Conservation (phyloP, 2,113 vertebrate genomes). For the Hippocampus zosterae region DNA sequence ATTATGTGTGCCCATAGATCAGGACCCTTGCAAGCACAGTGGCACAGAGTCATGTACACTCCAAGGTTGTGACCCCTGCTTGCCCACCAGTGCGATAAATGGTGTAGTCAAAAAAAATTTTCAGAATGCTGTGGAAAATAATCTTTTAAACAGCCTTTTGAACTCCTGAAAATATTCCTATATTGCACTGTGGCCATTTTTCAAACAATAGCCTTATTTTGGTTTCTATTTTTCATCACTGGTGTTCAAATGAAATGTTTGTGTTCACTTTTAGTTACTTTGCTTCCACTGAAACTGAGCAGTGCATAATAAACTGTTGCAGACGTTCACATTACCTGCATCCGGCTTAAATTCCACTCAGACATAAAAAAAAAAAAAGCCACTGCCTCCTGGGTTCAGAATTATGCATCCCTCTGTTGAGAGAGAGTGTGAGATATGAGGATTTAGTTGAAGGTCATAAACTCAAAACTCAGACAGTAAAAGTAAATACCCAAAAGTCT, state of each 20-base stretch:
- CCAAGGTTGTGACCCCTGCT: constrained; percentile 10
- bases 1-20: constrained; percentile 32
- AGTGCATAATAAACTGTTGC: neutral
- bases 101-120: neutral
- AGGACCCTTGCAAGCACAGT: constrained; percentile 19
- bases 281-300: neutral
- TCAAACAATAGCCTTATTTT: neutral
- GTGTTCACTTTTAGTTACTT: neutral
- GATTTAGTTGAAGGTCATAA: constrained; percentile 9
- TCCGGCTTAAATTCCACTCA: neutral
- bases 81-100: constrained; percentile 4
- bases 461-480: constrained; percentile 3
- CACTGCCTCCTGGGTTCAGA: constrained; percentile 6
- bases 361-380: neutral
- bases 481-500: neutral
- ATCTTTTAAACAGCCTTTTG: neutral
- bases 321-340: neutral
- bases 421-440: constrained; percentile 2
- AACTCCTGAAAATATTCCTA: neutral
- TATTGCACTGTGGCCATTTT: neutral
- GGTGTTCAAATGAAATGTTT: neutral
- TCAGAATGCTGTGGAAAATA: neutral
- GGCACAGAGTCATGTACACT: constrained; percentile 12
- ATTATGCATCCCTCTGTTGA: neutral
- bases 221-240: neutral